Evolutionary conservation across 2,888 invertebrate species (phyloP).

Genomic region (Archaeoteleia sp.): DNA sequence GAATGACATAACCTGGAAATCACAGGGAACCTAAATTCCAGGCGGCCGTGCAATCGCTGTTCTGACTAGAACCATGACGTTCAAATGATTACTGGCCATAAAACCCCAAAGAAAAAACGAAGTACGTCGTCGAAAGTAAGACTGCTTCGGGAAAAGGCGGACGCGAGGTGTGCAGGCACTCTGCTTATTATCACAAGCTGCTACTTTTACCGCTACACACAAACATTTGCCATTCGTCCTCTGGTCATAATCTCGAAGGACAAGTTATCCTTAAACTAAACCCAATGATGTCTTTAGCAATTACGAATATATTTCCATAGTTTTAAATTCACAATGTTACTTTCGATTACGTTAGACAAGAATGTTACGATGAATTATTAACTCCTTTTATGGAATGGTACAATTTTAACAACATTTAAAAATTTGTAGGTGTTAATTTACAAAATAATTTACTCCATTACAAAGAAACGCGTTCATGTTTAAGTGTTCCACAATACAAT

Average conservation of each 20-base stretch:
- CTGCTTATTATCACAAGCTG: conserved; percentile 36
- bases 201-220: conserved; percentile 38
- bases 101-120: conserved; percentile 56
- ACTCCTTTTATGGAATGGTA: too few species aligned
- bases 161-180: conserved; percentile 22
- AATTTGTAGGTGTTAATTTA: too few species aligned
- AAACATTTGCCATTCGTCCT: conserved; percentile 39
- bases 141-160: conserved; percentile 43
- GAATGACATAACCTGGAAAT: conserved; percentile 47
- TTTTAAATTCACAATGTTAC: neutral
- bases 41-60: conserved; percentile 52
- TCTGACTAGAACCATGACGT: conserved; percentile 54
- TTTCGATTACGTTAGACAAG: neutral
- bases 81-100: conserved; percentile 58
- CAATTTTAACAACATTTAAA: too few species aligned
- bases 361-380: too few species aligned
- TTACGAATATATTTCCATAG: conserved; percentile 7
- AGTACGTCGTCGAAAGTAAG: conserved; percentile 43
- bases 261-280: conserved; percentile 21
- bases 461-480: too few species aligned
- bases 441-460: too few species aligned
- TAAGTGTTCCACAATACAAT: too few species aligned
- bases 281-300: conserved; percentile 14
- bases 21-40: conserved; percentile 58
- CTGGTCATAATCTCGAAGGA: conserved; percentile 30